Evolutionary conservation across 2,113 vertebrate species (phyloP).

Genomic region (Delphinapterus leucas): DNA sequence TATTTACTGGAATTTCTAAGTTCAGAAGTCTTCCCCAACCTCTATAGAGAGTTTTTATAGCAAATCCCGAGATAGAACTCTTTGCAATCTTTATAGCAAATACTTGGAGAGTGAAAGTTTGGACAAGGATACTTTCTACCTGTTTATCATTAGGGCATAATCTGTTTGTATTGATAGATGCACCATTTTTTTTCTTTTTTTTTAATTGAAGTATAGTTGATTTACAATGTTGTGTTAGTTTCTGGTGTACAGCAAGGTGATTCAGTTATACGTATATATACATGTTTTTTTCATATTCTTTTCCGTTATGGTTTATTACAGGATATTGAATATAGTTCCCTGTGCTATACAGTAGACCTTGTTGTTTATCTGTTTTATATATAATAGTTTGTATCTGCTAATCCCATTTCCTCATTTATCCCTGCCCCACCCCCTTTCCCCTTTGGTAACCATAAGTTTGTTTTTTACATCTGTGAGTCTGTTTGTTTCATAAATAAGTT

Average conservation of each 20-base stretch:
- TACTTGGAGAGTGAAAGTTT: neutral
- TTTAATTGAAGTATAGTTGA: neutral
- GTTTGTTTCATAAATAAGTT: neutral
- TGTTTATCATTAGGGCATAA: neutral
- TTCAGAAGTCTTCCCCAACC: neutral
- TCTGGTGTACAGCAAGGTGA: neutral
- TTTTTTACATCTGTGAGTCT: neutral
- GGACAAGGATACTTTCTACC: neutral
- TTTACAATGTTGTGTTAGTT: neutral
- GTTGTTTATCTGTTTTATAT: neutral
- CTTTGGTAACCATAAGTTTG: neutral
- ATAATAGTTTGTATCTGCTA: neutral
- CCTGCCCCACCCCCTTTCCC: neutral
- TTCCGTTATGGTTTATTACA: neutral
- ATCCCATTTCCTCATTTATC: neutral
- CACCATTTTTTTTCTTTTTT: neutral
- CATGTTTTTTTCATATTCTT: neutral
- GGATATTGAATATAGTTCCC: neutral
- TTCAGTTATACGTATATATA: neutral
- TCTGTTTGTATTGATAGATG: neutral
- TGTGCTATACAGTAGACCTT: neutral
- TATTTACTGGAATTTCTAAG: neutral
- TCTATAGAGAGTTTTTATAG: neutral
- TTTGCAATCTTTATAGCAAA: neutral
- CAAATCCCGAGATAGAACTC: neutral